Conservation (phyloP, 1,140 invertebrate genomes). For the Cydia pomonella region DNA sequence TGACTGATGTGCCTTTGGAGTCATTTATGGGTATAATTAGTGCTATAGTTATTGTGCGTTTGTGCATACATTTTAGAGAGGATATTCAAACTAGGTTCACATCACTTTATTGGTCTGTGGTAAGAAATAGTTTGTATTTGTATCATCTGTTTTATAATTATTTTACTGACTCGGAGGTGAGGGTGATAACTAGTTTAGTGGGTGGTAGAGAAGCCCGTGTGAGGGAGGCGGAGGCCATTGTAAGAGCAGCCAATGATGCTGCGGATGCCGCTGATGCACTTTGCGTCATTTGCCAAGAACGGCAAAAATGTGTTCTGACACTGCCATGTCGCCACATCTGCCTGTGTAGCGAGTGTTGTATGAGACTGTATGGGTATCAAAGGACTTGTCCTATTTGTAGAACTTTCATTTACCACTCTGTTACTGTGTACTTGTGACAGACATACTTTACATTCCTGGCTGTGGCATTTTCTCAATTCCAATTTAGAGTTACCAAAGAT, state of each 20-base stretch:
- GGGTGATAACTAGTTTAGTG: constrained; percentile 62
- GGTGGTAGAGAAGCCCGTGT: constrained; percentile 52
- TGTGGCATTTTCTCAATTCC: constrained; percentile 21
- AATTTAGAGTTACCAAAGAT: constrained; percentile 23
- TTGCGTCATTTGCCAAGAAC: constrained; percentile 73
- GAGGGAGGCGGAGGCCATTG: constrained; percentile 45
- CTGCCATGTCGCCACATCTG: constrained; percentile 75
- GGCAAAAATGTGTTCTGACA: constrained; percentile 72
- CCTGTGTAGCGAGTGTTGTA: constrained; percentile 70
- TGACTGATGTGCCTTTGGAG: constrained; percentile 75
- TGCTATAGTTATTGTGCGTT: constrained; percentile 60
- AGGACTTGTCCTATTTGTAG: constrained; percentile 74
- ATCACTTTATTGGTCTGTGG: constrained; percentile 59
- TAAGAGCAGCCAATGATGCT: constrained; percentile 46
- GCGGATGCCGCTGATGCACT: constrained; percentile 59
- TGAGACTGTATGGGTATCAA: constrained; percentile 70
- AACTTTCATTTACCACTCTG: constrained; percentile 76
- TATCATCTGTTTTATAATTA: constrained; percentile 71
- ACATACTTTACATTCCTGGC: constrained; percentile 33
- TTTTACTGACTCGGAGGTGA: constrained; percentile 66
- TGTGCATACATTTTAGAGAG: constrained; percentile 61
- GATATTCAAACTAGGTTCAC: constrained; percentile 49
- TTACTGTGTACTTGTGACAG: constrained; percentile 69
- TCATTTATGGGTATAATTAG: constrained; percentile 69
- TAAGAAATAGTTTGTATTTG: constrained; percentile 62